Evolutionary conservation across 2,113 vertebrate genomes (phyloP), one percentile per base, ranked within the genome.

Genomic region (Ifrita kowaldi): DNA sequence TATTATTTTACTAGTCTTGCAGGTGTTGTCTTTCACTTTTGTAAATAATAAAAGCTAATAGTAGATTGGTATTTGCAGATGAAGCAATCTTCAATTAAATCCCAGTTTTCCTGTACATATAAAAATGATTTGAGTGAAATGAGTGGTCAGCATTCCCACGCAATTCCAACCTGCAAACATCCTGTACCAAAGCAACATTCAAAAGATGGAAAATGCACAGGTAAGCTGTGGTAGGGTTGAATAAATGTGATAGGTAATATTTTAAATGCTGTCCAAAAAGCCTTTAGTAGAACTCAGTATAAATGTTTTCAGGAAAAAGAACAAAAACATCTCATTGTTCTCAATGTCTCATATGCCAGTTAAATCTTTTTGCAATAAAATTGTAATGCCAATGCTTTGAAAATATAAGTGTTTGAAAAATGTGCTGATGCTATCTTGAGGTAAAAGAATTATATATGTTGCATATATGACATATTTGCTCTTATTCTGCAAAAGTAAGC

Each of bases 81-180:
- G 77, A 98, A 92, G 57, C 97, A 98, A 53, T 94, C 93, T 84
- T 97, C 96, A 88, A 97, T 99, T 88, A 98, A 98, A 78, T 99
- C 99, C n/a, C 99, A 99, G 95, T 99, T 99, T 97, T 98, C 99
- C 56, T 99, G 99, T 96, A 99, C 99, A 1, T 99, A 99, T 80
- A 98, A 97, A 92, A 99, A 98, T 6, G 97, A 98, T 7, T 90
- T 62, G 69, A 85, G 60, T 56, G 94, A 75, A 89, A 47, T 30
- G 33, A 97, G 80, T 44, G 70, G 24, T 84, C 91, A 77, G 27
- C 87, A 93, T 33, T 98, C 98, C 88, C 97, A 93, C 26, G 97
- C 98, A 84, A 85, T 93, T 37, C 93, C 97, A 44, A 95, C 96
- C 84, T 98, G 96, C 24, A 30, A 96, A 55, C 97, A 96, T 57